phyloP scores from a whole-genome alignment of 2,113 vertebrate genomes.

The Peromyscus leucopus region DNA sequence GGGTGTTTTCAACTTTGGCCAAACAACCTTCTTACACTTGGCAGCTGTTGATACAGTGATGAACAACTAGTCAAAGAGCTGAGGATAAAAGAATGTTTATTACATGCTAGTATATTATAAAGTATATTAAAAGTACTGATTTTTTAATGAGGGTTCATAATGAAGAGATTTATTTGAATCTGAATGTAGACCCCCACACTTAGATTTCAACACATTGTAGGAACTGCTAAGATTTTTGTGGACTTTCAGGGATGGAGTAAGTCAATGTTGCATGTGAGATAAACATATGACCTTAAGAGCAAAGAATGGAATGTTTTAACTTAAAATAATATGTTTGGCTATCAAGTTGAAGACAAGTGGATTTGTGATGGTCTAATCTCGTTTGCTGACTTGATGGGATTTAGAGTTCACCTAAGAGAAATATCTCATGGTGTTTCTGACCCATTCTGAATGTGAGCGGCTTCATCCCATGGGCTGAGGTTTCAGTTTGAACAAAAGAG shows the following conservation, averaged over 20 bases:
- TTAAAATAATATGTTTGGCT: background rate
- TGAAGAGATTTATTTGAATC: background rate
- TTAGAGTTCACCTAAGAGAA: background rate
- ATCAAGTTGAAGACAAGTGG: background rate
- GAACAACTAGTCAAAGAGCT: too few species aligned
- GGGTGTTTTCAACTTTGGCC: background rate
- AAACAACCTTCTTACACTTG: background rate
- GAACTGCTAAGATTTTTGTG: background rate
- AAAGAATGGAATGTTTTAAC: background rate
- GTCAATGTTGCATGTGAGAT: background rate
- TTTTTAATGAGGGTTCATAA: background rate
- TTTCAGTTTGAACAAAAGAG: background rate
- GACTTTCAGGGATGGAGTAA: background rate
- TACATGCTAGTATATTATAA: background rate
- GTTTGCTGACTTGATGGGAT: background rate
- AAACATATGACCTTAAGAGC: background rate
- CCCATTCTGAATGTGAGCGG: background rate
- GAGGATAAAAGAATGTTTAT: background rate
- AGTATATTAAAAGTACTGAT: background rate
- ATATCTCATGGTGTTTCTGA: background rate
- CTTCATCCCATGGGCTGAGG: background rate
- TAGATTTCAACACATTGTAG: background rate
- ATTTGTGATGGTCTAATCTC: background rate
- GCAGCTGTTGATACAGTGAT: background rate
- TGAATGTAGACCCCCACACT: background rate